Evolutionary conservation across 2,113 vertebrate species (phyloP).

Genomic region (Chrysemys picta): DNA sequence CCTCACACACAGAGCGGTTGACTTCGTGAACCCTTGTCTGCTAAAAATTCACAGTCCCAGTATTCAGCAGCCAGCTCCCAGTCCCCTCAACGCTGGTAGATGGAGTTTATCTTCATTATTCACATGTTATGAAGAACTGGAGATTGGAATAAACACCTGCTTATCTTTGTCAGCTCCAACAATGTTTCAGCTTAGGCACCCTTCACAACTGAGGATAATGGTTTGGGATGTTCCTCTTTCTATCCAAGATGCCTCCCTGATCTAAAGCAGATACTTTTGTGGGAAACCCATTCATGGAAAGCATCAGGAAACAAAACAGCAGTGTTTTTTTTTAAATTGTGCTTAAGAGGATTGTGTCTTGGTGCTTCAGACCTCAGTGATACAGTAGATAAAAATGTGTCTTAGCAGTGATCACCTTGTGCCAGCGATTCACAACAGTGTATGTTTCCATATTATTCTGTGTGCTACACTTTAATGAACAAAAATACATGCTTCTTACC

Average conservation of each 20-base stretch:
- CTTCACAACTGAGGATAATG: background rate
- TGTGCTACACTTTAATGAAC: background rate
- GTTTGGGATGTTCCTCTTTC: background rate
- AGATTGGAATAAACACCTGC: background rate
- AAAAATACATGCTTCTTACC: slow-evolving; percentile 3
- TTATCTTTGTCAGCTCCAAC: background rate
- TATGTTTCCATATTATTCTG: background rate
- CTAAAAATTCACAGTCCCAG: background rate
- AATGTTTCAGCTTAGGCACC: background rate
- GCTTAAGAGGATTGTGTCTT: background rate
- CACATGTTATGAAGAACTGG: background rate
- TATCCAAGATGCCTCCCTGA: background rate
- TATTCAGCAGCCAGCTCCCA: background rate
- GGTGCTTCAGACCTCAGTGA: background rate
- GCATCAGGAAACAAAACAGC: background rate
- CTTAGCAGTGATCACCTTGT: background rate
- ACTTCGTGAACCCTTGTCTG: no score
- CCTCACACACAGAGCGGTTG: no score
- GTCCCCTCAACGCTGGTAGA: background rate
- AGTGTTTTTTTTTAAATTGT: background rate
- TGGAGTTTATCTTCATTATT: background rate
- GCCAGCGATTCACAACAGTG: background rate
- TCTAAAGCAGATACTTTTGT: background rate
- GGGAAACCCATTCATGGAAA: background rate
- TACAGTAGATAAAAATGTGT: background rate